A percentile compares a stretch with the other conserved stretches of the same genome.
Evolutionary conservation across 2,888 invertebrate genomes (phyloP).

Genomic region (Oscheius onirici): DNA sequence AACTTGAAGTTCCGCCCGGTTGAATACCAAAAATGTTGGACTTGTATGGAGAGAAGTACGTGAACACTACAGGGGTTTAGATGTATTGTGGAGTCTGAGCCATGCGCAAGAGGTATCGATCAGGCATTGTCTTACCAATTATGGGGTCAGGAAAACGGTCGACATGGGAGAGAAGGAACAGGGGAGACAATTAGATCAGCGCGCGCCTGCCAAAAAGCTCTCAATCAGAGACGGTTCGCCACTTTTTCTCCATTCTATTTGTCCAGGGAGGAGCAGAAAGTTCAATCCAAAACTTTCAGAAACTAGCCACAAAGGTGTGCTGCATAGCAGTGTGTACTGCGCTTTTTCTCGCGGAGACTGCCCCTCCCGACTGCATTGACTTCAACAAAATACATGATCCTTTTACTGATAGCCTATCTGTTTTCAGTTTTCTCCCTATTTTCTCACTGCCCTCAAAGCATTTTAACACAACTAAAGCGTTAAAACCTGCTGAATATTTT

Average conservation of each 20-base stretch:
- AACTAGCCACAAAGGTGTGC: too few species aligned
- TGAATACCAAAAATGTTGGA: constrained; percentile 9
- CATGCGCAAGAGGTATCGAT: background rate
- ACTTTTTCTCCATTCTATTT: constrained; percentile 7
- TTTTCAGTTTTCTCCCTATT: too few species aligned
- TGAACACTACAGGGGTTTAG: background rate
- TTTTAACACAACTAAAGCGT: too few species aligned
- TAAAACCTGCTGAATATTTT: too few species aligned
- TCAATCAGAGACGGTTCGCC: background rate
- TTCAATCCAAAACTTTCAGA: background rate
- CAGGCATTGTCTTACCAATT: too few species aligned
- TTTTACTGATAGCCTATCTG: too few species aligned
- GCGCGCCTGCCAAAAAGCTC: constrained; percentile 25
- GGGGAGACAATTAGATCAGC: constrained; percentile 21
- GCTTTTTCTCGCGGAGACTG: background rate
- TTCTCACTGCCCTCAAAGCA: too few species aligned
- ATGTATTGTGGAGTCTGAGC: background rate
- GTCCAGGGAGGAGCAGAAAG: constrained; percentile 1
- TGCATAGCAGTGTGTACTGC: background rate
- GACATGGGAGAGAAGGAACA: background rate
- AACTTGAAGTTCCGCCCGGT: constrained; percentile 3
- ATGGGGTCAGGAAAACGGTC: background rate
- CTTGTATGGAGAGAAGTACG: background rate
- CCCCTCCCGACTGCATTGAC: background rate
- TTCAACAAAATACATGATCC: background rate